Evolutionary conservation across 2,888 invertebrate species (phyloP), one percentile per base, ranked within the genome.

Genomic region (Leptinotarsa tumamoca): DNA sequence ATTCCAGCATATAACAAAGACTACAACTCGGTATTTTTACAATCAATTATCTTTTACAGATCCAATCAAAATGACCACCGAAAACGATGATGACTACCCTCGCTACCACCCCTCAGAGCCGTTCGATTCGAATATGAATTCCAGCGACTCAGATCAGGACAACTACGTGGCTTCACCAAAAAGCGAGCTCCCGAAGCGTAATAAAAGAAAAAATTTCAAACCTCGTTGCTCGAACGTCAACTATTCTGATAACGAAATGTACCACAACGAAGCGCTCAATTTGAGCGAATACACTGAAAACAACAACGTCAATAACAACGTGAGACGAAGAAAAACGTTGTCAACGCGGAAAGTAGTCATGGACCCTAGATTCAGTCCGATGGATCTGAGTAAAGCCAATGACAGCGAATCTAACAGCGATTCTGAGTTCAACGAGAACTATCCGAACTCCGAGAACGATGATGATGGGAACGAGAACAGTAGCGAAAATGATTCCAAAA

Each of bases 171-270:
- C 83, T 21, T 76, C 74, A 13, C 83, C 84, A 84, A 90, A 83
- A 89, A 89, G 89, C 84, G 90, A 90, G 82, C 89, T 90, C 86
- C 92, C 92, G 78, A 92, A 93, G 87, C 90, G 93, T 83, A 94
- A 94, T 89, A 94, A 94, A 83, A 89, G 95, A 81, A 95, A 95
- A 88, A 94, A 95, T 87, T 94, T 95, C 88, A 93, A 94, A 83
- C 95, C 95, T 0, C 90, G 95, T 83, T 95, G 94, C 3, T 91
- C 91, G 78, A 87, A 90, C 23, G 88, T 89, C 1, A 86, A 89
- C 1, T 90, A 89, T 83, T 90, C 90, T 7, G 91, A 91, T 71
- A 90, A 90, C 77, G 79, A 80, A 43, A 77, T 77, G 51, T 78
- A 72, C 67, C 84, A 80, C 77, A 83, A 80, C 67, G 84, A 78